A percentile compares a stretch with the other conserved stretches of the same genome.
These are phyloP conservation scores for Zygothrica quintamaculata DNA, from an alignment of 2,888 invertebrate species.

Conservation along the genomic window DNA sequence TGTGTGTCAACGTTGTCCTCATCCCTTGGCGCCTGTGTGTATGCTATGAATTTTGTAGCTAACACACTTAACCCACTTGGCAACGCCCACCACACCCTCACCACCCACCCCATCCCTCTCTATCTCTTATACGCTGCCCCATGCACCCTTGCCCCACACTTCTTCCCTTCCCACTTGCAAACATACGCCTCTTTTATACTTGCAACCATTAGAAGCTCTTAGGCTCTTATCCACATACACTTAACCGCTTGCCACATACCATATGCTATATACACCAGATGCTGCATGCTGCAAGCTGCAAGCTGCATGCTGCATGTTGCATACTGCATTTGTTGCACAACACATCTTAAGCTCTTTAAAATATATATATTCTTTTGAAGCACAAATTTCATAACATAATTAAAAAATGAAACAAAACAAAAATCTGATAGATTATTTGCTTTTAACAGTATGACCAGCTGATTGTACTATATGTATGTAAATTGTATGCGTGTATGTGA, in stretches of 20 bases:
- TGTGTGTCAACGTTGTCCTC: constrained; percentile 62
- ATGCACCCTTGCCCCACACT: no score
- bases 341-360: no score
- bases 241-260: constrained; percentile 1
- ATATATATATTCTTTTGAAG: constrained; percentile 63
- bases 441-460: background rate
- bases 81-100: constrained; percentile 29
- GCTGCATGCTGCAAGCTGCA: constrained; percentile 6
- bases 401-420: no score
- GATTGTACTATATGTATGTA: background rate
- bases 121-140: no score
- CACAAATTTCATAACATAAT: no score
- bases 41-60: constrained; percentile 70
- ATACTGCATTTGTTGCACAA: constrained; percentile 40
- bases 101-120: background rate
- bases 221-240: constrained; percentile 9
- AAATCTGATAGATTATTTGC: no score
- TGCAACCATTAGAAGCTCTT: no score
- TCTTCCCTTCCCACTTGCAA: background rate
- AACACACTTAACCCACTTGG: constrained; percentile 77
- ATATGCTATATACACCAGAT: no score
- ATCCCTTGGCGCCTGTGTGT: constrained; percentile 43
- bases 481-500: constrained; percentile 5
- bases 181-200: no score
- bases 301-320: constrained; percentile 3